Evolutionary conservation across 2,113 vertebrate genomes (phyloP).

Genomic region (Micromys minutus): DNA sequence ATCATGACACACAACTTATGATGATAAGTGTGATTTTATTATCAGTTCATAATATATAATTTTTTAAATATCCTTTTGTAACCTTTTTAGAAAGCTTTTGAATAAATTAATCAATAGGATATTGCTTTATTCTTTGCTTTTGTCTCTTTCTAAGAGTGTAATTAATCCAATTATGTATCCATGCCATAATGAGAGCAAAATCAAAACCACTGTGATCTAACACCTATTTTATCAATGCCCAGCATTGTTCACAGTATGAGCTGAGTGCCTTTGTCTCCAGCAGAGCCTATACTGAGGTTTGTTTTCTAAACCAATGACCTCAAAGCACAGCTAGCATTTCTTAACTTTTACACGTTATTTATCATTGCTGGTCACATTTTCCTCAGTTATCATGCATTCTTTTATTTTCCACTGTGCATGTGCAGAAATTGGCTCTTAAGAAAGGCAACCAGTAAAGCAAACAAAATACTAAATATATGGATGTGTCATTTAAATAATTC

Average conservation of each 20-base stretch:
- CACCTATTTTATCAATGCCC: neutral
- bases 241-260: neutral
- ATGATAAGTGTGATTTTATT: conserved; percentile 57
- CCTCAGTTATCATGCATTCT: neutral
- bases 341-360: neutral
- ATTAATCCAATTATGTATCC: neutral
- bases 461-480: neutral
- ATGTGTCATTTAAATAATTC: too few species aligned
- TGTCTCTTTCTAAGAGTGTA: neutral
- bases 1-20: conserved; percentile 26
- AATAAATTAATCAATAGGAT: conserved; percentile 67
- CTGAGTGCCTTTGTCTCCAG: neutral
- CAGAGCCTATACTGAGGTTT: neutral
- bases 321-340: neutral
- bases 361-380: accelerated
- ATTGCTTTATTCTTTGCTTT: conserved; percentile 48
- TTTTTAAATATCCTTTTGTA: too few species aligned
- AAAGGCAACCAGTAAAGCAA: neutral
- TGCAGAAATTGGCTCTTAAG: neutral
- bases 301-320: neutral
- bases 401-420: neutral
- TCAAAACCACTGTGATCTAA: neutral
- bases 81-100: conserved; percentile 68
- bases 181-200: neutral
- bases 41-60: conserved; percentile 56